Conservation (phyloP, 1,140 invertebrate species). For the Rhynchophorus ferrugineus region DNA sequence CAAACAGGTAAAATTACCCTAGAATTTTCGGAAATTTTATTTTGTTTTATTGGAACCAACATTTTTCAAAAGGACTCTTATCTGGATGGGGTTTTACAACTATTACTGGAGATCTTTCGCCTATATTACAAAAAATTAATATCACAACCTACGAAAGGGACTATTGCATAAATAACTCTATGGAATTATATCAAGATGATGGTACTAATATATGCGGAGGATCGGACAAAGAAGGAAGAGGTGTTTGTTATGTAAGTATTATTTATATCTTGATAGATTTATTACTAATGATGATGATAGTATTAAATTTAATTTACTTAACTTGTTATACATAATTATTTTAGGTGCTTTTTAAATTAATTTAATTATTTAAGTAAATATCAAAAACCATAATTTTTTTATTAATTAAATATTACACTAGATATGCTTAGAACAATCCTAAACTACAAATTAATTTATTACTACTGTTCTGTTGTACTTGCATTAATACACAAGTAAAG, state of each 20-base stretch:
- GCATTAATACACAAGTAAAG: too few relatives aligned
- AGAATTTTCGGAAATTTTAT: not conserved
- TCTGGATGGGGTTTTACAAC: conserved; percentile 1
- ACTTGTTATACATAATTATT: too few relatives aligned
- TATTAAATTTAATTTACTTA: too few relatives aligned
- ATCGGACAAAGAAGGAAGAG: not conserved
- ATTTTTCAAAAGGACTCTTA: not conserved
- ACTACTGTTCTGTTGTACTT: too few relatives aligned
- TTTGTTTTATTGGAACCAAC: not conserved
- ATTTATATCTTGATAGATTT: too few relatives aligned
- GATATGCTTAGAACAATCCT: too few relatives aligned
- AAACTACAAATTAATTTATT: too few relatives aligned
- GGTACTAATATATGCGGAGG: not conserved
- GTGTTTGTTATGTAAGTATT: conserved; percentile 1
- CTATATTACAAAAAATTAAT: conserved; percentile 1
- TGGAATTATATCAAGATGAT: not conserved
- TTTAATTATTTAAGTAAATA: not conserved
- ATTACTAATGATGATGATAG: too few relatives aligned
- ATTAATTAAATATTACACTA: too few relatives aligned
- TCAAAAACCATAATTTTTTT: too few relatives aligned
- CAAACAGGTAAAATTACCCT: not conserved
- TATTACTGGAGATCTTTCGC: not conserved
- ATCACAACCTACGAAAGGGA: not conserved
- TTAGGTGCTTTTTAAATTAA: not conserved
- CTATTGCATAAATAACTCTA: not conserved